Percentiles rank a stretch among this genome's conserved stretches.
phyloP scores from a whole-genome alignment of 2,888 invertebrate species.

The Escarpia spicata region DNA sequence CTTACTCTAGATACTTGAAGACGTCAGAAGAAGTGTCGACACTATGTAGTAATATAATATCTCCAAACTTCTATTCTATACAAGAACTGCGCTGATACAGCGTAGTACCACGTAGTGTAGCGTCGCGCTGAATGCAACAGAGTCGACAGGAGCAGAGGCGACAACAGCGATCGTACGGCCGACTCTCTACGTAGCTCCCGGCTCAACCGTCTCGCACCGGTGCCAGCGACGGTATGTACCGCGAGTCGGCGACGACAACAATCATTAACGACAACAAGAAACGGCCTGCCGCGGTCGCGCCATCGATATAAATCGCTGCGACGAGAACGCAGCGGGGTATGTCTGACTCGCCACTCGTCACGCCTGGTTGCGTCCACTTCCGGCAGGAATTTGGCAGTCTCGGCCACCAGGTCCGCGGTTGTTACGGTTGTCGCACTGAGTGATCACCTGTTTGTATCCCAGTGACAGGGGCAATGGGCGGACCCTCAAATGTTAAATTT shows the following conservation, averaged over 20 bases:
- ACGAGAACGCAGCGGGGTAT: background rate
- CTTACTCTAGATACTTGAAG: background rate
- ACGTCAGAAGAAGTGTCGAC: background rate
- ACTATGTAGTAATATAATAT: background rate
- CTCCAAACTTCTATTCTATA: background rate
- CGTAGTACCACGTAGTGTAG: background rate
- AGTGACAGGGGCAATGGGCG: background rate
- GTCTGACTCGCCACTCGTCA: constrained; percentile 6
- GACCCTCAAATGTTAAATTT: background rate
- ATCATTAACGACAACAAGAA: constrained; percentile 13
- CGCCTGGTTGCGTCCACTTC: background rate
- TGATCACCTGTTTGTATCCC: background rate
- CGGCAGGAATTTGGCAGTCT: background rate
- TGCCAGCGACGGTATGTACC: constrained; percentile 4
- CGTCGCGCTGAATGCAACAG: background rate
- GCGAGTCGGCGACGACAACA: background rate
- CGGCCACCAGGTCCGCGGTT: background rate
- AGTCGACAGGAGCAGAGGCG: background rate
- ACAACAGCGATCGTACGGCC: background rate
- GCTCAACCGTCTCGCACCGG: background rate
- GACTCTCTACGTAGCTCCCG: constrained; percentile 1
- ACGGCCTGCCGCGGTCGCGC: constrained; percentile 8
- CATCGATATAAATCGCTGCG: constrained; percentile 13
- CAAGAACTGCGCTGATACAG: background rate
- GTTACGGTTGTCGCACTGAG: background rate